Percentiles rank a stretch among this genome's conserved stretches.
phyloP scores from a whole-genome alignment of 2,888 invertebrate species.

The Apeira syringaria region DNA sequence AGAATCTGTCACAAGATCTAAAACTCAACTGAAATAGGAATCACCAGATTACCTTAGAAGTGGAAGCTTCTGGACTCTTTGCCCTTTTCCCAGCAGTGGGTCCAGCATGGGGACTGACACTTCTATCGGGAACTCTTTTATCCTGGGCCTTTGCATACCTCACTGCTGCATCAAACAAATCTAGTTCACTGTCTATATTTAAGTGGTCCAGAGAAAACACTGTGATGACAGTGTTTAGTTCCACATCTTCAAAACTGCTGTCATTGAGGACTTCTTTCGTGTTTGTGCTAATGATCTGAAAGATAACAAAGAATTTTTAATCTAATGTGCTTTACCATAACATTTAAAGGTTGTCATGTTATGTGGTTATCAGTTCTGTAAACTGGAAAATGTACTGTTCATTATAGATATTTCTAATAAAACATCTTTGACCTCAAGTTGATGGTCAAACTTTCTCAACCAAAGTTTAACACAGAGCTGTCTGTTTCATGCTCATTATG shows the following conservation, averaged over 20 bases:
- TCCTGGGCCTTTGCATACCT: constrained; percentile 73
- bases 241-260: constrained; percentile 90
- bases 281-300: constrained; percentile 89
- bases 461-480: no score
- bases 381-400: no score
- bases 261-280: constrained; percentile 90
- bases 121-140: constrained; percentile 54
- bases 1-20: no score
- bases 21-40: no score
- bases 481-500: no score
- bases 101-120: constrained; percentile 50
- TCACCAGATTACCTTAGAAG: constrained; percentile 51
- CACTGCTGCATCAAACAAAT: constrained; percentile 89
- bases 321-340: neutral
- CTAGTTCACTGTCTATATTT: constrained; percentile 89
- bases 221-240: constrained; percentile 88
- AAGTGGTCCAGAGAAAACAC: constrained; percentile 90
- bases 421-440: no score
- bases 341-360: no score
- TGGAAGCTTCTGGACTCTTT: constrained; percentile 66
- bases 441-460: no score
- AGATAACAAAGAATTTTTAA: neutral
- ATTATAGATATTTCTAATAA: no score
- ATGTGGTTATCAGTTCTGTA: no score
- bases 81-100: constrained; percentile 49